Conservation (phyloP, 2,113 vertebrate species). For the Arvicanthis niloticus region DNA sequence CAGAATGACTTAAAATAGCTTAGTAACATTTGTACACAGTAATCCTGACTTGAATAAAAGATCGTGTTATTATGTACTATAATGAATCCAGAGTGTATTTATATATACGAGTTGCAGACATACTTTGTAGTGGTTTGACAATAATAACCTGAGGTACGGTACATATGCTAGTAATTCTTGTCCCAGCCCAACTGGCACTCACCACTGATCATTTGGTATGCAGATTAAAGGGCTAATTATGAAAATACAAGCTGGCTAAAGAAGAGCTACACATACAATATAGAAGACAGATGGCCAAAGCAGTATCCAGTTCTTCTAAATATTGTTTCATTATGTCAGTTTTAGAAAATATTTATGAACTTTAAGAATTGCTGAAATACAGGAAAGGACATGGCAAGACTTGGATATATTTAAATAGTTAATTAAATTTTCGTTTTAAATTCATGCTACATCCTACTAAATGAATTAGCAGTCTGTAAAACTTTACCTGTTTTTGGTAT, state of each 20-base stretch:
- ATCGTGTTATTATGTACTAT: constrained; percentile 39
- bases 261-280: constrained; percentile 58
- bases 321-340: constrained; percentile 11
- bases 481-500: background rate
- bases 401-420: background rate
- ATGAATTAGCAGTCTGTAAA: background rate
- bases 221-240: constrained; percentile 74
- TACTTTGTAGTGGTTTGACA: constrained; percentile 79
- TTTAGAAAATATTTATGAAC: constrained; percentile 43
- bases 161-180: constrained; percentile 77
- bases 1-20: constrained; percentile 64
- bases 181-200: constrained; percentile 74
- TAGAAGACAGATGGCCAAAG: constrained; percentile 71
- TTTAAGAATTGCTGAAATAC: constrained; percentile 35
- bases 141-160: constrained; percentile 72
- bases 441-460: background rate
- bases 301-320: constrained; percentile 40
- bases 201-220: constrained; percentile 75
- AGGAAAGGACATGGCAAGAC: background rate
- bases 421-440: background rate
- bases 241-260: constrained; percentile 63
- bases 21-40: constrained; percentile 20
- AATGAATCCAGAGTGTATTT: constrained; percentile 73
- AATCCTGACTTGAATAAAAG: constrained; percentile 71
- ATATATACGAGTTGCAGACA: constrained; percentile 64